Evolutionary conservation across 2,888 invertebrate species (phyloP).

Genomic region (Drosophila borborema): DNA sequence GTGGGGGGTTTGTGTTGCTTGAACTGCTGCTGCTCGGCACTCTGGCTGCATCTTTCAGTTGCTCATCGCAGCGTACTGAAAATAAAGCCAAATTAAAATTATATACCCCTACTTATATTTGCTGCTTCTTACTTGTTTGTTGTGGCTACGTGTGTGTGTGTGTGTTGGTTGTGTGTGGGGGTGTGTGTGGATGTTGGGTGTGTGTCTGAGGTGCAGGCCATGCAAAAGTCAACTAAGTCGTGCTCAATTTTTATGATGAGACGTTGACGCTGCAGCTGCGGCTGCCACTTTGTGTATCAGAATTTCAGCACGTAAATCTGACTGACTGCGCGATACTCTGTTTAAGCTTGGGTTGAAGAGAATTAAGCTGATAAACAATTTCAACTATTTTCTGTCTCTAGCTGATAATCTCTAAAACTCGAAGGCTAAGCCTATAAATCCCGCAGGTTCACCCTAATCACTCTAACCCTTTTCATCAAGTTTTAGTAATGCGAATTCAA

Average conservation of each 20-base stretch:
- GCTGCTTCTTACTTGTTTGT: constrained; percentile 15
- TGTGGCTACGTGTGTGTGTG: constrained; percentile 6
- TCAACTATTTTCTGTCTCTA: too few species aligned
- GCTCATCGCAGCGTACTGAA: constrained; percentile 67
- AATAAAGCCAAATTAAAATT: constrained; percentile 80
- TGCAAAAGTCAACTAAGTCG: constrained; percentile 79
- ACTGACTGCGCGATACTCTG: background rate
- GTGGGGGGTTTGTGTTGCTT: background rate
- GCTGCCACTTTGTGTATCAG: constrained; percentile 58
- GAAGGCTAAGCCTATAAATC: too few species aligned
- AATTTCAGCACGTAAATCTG: background rate
- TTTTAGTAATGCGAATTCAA: background rate
- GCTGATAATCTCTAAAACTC: too few species aligned
- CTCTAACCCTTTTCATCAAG: too few species aligned
- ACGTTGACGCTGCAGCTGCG: constrained; percentile 42
- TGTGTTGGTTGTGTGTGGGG: background rate
- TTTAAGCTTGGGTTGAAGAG: background rate
- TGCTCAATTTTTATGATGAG: constrained; percentile 78
- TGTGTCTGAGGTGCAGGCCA: constrained; percentile 13
- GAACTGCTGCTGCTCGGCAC: background rate
- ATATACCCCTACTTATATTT: constrained; percentile 59
- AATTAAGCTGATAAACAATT: too few species aligned
- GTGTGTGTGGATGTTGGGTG: too few species aligned
- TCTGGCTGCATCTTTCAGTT: constrained; percentile 38
- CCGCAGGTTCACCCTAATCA: too few species aligned